phyloP scores from a whole-genome alignment of 2,888 invertebrate species.

The Zaprionus lineosus region DNA sequence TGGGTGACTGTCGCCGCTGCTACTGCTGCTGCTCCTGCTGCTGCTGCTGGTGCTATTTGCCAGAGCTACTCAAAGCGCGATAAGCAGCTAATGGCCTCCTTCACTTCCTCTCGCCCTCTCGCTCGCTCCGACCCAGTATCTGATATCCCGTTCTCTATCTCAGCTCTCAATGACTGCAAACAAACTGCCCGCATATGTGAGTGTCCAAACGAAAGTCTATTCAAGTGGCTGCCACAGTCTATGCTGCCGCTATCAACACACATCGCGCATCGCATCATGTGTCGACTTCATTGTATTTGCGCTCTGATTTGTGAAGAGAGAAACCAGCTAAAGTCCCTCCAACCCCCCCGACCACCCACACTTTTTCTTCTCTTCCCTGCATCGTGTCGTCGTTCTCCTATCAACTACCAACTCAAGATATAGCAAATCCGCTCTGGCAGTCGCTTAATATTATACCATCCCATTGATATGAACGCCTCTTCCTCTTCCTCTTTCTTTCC shows the following conservation, averaged over 20 bases:
- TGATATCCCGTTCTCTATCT: neutral
- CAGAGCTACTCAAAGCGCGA: conserved; percentile 63
- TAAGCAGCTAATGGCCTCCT: conserved; percentile 70
- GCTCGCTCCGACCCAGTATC: neutral
- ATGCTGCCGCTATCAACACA: conserved; percentile 49
- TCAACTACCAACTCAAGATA: conserved; percentile 16
- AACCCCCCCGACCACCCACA: neutral
- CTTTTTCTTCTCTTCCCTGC: too few relatives aligned
- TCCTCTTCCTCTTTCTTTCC: conserved; percentile 13
- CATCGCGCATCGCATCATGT: conserved; percentile 47
- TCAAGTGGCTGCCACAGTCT: conserved; percentile 38
- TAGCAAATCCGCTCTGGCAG: conserved; percentile 60
- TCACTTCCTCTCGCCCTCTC: conserved; percentile 16
- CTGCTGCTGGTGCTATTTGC: conserved; percentile 23
- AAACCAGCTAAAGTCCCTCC: conserved; percentile 21
- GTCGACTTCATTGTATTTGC: conserved; percentile 71
- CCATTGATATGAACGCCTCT: conserved; percentile 60
- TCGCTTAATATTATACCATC: conserved; percentile 58
- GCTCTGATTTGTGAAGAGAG: conserved; percentile 68
- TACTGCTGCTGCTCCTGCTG: conserved; percentile 3
- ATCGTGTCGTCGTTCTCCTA: too few relatives aligned
- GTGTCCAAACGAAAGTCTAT: conserved; percentile 33
- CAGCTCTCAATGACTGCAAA: conserved; percentile 28
- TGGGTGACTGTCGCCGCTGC: neutral
- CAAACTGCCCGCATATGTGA: conserved; percentile 51